These are phyloP conservation scores for Calcarius lapponicus DNA, from an alignment of 2,797 vertebrate genomes.

Conservation along the genomic window DNA sequence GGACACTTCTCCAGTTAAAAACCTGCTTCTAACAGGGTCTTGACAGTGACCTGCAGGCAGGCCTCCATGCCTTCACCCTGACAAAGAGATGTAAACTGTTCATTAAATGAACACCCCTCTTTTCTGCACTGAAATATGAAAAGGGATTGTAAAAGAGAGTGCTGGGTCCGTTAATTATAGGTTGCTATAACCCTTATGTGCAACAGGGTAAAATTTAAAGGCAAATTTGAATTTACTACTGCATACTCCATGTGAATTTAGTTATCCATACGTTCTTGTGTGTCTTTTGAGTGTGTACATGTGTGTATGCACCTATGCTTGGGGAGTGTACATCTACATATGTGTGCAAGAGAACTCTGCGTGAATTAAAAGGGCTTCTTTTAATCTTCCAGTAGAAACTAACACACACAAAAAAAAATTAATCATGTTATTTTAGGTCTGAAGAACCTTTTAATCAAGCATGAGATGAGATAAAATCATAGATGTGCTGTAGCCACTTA, in stretches of 20 bases:
- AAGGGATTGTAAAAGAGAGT: neutral
- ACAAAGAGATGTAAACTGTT: too few relatives aligned
- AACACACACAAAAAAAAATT: neutral
- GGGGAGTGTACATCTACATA: neutral
- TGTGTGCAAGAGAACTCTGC: neutral
- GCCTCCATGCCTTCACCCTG: neutral
- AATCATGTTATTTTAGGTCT: neutral
- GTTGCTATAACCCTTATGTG: neutral
- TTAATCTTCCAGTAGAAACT: neutral
- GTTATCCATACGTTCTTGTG: accelerated
- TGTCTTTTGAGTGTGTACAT: neutral
- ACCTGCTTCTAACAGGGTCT: neutral
- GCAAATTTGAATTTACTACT: neutral
- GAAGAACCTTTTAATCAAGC: conserved; percentile 11
- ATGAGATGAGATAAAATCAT: neutral
- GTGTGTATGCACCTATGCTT: neutral
- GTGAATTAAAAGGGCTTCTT: neutral
- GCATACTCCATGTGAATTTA: neutral
- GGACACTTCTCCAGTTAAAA: neutral
- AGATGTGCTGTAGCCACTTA: neutral
- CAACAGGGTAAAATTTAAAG: neutral
- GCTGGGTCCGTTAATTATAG: neutral
- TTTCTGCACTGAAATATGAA: neutral
- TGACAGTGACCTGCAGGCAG: accelerated
- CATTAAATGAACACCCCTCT: neutral